Evolutionary conservation across 2,113 vertebrate species (phyloP).

Genomic region (Forbesichthys papilliferus): DNA sequence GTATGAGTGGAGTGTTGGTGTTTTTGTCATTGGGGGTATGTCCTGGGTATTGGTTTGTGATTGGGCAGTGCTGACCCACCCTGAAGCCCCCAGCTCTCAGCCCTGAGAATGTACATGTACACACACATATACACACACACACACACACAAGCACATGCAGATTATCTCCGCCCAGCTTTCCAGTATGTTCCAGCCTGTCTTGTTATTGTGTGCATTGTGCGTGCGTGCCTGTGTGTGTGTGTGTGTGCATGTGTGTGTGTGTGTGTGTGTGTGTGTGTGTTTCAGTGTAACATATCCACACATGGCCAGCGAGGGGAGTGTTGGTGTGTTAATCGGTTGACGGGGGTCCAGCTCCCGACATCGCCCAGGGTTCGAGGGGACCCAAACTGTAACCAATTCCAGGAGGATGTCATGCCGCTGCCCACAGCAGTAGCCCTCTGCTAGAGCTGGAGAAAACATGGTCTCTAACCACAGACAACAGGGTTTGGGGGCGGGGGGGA

Average conservation of each 20-base stretch:
- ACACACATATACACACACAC: not conserved
- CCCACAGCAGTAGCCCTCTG: slow-evolving; percentile 13
- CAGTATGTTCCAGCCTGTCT: not conserved
- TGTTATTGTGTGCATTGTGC: slow-evolving; percentile 13
- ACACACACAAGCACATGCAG: not conserved
- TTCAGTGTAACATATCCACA: slow-evolving; percentile 95
- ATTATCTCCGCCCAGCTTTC: not conserved
- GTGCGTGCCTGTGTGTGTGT: slow-evolving; percentile 18
- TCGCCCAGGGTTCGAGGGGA: slow-evolving; percentile 89
- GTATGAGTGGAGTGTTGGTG: too few relatives aligned
- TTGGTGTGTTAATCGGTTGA: slow-evolving; percentile 94
- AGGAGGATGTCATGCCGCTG: slow-evolving; percentile 64
- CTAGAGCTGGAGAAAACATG: not conserved
- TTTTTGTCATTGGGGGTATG: too few relatives aligned
- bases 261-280: slow-evolving; percentile 1
- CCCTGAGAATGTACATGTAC: too few relatives aligned
- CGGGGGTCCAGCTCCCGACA: slow-evolving; percentile 83
- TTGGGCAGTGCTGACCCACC: too few relatives aligned
- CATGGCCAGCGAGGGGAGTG: slow-evolving; percentile 95
- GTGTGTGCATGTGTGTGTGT: slow-evolving; percentile 14
- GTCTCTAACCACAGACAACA: not conserved
- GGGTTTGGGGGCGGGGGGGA: not conserved
- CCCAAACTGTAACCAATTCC: slow-evolving; percentile 90
- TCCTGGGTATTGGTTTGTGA: too few relatives aligned
- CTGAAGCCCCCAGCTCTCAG: too few relatives aligned